A percentile compares a stretch with the other conserved stretches of the same genome.
Evolutionary conservation across 1,140 invertebrate genomes (phyloP).

Genomic region (Drosophila bifasciata): DNA sequence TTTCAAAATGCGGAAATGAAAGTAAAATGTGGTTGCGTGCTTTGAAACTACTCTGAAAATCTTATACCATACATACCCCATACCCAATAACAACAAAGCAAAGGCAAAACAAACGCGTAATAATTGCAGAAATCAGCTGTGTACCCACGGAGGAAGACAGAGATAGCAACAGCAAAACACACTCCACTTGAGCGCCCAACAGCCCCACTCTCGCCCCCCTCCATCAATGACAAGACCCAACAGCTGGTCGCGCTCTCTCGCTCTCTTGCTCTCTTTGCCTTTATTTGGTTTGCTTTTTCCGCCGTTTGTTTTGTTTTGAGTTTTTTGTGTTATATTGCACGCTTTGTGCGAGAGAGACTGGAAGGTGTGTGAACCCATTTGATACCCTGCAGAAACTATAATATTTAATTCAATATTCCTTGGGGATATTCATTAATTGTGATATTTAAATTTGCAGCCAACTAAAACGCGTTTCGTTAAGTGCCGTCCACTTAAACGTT

Average conservation of each 20-base stretch:
- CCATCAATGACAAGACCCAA: conserved; percentile 41
- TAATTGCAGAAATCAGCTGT: conserved; percentile 83
- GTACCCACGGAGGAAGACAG: conserved; percentile 70
- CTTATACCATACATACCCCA: conserved; percentile 43
- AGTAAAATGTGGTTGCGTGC: conserved; percentile 70
- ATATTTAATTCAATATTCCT: neutral
- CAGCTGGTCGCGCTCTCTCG: conserved; percentile 56
- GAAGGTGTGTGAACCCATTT: neutral
- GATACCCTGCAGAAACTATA: conserved; percentile 13
- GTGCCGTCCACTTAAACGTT: conserved; percentile 64
- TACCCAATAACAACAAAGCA: conserved; percentile 68
- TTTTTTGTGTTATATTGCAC: conserved; percentile 27
- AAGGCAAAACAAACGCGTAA: conserved; percentile 81
- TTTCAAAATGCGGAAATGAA: conserved; percentile 70
- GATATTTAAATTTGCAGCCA: conserved; percentile 65
- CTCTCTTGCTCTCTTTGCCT: conserved; percentile 19
- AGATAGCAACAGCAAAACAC: conserved; percentile 58
- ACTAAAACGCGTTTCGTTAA: conserved; percentile 61
- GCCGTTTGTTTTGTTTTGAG: conserved; percentile 68
- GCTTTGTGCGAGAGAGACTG: conserved; percentile 18
- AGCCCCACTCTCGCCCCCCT: conserved; percentile 18
- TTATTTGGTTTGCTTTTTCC: conserved; percentile 56
- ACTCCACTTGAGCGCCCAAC: conserved; percentile 54
- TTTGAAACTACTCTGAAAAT: conserved; percentile 64
- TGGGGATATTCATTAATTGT: conserved; percentile 37